Conservation (phyloP, 2,888 invertebrate species). For the Eustalomyia histrio region DNA sequence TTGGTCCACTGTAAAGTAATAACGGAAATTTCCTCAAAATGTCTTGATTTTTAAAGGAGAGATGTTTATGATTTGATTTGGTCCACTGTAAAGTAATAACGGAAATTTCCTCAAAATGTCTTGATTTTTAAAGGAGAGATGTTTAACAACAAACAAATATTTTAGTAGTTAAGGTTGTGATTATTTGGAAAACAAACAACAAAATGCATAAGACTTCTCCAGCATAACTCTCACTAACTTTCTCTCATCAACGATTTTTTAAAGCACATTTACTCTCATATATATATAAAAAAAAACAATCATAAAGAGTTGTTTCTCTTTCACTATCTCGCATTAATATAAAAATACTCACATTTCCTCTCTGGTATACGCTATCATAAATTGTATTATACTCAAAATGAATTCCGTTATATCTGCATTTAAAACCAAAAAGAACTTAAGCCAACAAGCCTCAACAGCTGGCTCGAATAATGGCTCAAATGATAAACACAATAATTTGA, state of each 20-base stretch:
- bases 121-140: constrained; percentile 45
- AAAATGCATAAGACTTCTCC: constrained; percentile 40
- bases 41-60: constrained; percentile 61
- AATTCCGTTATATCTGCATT: constrained; percentile 80
- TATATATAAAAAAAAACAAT: constrained; percentile 7
- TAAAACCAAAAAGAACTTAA: constrained; percentile 76
- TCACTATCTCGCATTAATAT: neutral
- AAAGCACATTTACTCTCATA: neutral
- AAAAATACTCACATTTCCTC: constrained; percentile 35
- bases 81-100: neutral
- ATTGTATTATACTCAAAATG: constrained; percentile 69
- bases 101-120: constrained; percentile 44
- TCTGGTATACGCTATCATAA: neutral
- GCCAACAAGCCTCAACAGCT: constrained; percentile 61
- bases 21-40: constrained; percentile 32
- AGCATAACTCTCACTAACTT: constrained; percentile 38
- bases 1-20: neutral
- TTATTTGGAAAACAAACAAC: neutral
- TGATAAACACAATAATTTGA: constrained; percentile 68
- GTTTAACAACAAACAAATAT: constrained; percentile 20
- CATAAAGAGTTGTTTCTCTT: neutral
- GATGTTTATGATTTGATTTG: constrained; percentile 24
- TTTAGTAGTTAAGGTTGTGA: constrained; percentile 49
- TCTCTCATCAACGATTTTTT: constrained; percentile 42
- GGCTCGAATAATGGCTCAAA: constrained; percentile 55